These are phyloP conservation scores for Aphelocoma coerulescens DNA, from an alignment of 2,113 vertebrate species.

Conservation along the genomic window DNA sequence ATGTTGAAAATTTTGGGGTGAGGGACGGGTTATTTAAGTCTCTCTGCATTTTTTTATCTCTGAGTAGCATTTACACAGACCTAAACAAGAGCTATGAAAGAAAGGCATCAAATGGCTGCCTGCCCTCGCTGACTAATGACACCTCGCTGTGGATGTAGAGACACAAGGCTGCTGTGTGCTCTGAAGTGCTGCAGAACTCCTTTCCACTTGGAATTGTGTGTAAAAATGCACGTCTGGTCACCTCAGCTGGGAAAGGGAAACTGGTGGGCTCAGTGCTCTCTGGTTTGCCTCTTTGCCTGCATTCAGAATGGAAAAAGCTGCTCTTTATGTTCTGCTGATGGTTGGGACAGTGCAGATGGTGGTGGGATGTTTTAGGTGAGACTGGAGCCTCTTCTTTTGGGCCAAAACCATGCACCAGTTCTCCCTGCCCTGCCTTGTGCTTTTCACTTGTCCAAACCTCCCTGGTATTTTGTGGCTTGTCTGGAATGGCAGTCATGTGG, in stretches of 20 bases:
- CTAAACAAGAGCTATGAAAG: background rate
- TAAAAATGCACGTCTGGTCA: background rate
- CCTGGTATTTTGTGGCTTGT: fast-evolving
- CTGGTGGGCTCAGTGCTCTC: background rate
- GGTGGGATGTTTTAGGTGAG: background rate
- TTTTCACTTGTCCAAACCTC: background rate
- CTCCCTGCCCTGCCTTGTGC: background rate
- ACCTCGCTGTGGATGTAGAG: background rate
- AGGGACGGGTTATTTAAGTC: fast-evolving
- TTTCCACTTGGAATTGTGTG: background rate
- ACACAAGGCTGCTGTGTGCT: background rate
- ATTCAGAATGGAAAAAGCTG: background rate
- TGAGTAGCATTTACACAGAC: background rate
- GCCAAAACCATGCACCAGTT: background rate
- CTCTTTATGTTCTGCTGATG: background rate
- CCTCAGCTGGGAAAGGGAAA: background rate
- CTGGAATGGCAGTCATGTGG: background rate
- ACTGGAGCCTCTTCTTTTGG: background rate
- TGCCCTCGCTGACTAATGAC: background rate
- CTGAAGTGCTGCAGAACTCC: background rate
- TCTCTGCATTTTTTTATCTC: background rate
- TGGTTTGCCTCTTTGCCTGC: background rate
- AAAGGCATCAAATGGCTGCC: background rate
- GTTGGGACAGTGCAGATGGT: fast-evolving
- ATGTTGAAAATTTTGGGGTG: background rate